Conservation (phyloP, 2,888 invertebrate species). For the Drosophila falleni region DNA sequence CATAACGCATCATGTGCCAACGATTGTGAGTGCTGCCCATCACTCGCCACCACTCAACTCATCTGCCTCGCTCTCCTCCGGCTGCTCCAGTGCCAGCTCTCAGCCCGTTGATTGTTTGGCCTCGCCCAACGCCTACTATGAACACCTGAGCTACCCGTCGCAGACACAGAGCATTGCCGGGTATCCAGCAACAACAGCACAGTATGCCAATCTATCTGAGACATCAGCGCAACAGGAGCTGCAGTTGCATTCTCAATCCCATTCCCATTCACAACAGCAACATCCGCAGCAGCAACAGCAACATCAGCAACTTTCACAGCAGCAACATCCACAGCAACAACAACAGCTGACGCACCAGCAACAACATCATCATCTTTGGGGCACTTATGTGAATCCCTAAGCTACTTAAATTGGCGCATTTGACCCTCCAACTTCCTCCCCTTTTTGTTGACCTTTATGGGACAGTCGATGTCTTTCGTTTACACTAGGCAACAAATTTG, state of each 20-base stretch:
- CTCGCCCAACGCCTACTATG: conserved; percentile 63
- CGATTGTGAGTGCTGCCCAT: conserved; percentile 39
- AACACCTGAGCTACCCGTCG: conserved; percentile 59
- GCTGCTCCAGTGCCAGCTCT: conserved; percentile 72
- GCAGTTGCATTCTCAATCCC: conserved; percentile 44
- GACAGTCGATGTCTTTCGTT: conserved; percentile 57
- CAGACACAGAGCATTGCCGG: conserved; percentile 21
- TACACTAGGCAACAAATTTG: too few species aligned
- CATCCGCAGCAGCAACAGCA: conserved; percentile 59
- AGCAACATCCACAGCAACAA: conserved; percentile 34
- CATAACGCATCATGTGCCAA: conserved; percentile 68
- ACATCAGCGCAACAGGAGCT: conserved; percentile 65
- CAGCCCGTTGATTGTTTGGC: conserved; percentile 65
- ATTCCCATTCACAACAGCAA: conserved; percentile 11
- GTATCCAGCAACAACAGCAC: conserved; percentile 31
- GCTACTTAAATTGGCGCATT: conserved; percentile 72
- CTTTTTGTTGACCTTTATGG: conserved; percentile 51
- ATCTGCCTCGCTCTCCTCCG: conserved; percentile 75
- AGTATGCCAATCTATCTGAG: conserved; percentile 35
- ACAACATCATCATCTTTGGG: conserved; percentile 80
- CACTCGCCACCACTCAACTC: conserved; percentile 74
- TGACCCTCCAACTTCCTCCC: conserved; percentile 25
- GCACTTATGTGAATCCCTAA: conserved; percentile 83
- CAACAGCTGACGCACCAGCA: conserved; percentile 63
- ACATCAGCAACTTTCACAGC: conserved; percentile 56